These are phyloP conservation scores for Paradoxurus hermaphroditus DNA, from an alignment of 2,113 vertebrate genomes.

Conservation along the genomic window DNA sequence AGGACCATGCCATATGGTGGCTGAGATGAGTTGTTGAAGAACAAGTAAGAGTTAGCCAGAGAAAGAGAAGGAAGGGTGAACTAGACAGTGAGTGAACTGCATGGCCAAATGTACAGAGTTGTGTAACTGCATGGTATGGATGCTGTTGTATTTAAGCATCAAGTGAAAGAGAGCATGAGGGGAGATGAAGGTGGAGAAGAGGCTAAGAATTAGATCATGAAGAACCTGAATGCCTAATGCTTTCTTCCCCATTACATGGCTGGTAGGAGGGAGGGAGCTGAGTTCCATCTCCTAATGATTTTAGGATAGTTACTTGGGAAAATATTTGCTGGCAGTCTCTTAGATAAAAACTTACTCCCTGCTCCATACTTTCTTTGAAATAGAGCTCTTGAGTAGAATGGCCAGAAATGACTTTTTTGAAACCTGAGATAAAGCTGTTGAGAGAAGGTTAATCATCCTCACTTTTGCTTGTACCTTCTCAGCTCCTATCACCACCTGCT, in stretches of 20 bases:
- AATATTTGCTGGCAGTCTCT: neutral
- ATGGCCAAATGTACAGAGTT: neutral
- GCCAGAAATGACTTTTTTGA: neutral
- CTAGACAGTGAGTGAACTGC: neutral
- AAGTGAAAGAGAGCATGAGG: neutral
- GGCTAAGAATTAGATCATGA: neutral
- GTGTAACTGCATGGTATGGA: rapidly evolving
- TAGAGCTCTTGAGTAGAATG: neutral
- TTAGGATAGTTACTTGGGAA: neutral
- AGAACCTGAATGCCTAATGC: neutral
- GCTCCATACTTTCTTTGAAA: neutral
- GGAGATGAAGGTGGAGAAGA: neutral
- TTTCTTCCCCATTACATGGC: neutral
- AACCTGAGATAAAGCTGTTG: neutral
- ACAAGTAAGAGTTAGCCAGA: neutral
- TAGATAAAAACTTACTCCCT: neutral
- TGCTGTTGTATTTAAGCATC: neutral
- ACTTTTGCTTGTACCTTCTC: neutral
- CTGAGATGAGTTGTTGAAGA: neutral
- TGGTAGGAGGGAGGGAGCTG: neutral
- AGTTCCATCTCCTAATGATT: neutral
- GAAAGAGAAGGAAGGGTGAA: neutral
- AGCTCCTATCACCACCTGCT: neutral
- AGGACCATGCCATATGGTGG: neutral
- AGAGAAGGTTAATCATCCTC: neutral